Conservation (phyloP, 2,797 vertebrate species). For the Spinibarbus caldwelli region DNA sequence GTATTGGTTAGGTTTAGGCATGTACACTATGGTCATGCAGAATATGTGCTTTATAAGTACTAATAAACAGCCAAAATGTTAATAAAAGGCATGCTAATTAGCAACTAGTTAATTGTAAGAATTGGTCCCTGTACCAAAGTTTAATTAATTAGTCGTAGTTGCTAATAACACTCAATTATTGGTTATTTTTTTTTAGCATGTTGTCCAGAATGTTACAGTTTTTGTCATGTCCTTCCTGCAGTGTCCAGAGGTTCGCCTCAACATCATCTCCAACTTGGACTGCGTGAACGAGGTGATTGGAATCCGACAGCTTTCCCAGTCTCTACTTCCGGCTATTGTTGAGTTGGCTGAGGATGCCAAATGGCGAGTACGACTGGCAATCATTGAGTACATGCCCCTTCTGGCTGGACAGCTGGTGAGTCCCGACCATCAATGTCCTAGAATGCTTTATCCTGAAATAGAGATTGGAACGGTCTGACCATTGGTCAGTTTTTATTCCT, state of each 20-base stretch:
- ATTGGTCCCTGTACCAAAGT: too few species aligned
- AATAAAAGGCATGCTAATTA: too few species aligned
- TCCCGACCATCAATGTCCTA: slow-evolving; percentile 18
- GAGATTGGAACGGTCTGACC: not conserved
- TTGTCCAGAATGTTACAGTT: not conserved
- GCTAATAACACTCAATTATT: not conserved
- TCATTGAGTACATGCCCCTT: slow-evolving; percentile 93
- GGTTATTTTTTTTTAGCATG: not conserved
- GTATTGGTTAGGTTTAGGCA: too few species aligned
- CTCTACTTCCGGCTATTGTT: slow-evolving; percentile 89
- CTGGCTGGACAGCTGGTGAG: slow-evolving; percentile 90
- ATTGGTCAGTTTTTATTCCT: not conserved
- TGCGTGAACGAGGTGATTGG: slow-evolving; percentile 93
- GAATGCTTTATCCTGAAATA: not conserved
- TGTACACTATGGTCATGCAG: too few species aligned
- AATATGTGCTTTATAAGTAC: too few species aligned
- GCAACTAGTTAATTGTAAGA: too few species aligned
- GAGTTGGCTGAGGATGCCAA: slow-evolving; percentile 91
- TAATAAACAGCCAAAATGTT: too few species aligned
- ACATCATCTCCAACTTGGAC: slow-evolving; percentile 93
- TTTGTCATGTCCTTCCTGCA: slow-evolving; percentile 54
- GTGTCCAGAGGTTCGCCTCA: slow-evolving; percentile 92
- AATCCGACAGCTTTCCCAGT: slow-evolving; percentile 90
- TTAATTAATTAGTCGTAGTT: not conserved
- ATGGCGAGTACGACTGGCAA: slow-evolving; percentile 91